Base-by-base conservation (phyloP, 2,888 invertebrate species). In the Anoplius nigerrimus region DNA sequence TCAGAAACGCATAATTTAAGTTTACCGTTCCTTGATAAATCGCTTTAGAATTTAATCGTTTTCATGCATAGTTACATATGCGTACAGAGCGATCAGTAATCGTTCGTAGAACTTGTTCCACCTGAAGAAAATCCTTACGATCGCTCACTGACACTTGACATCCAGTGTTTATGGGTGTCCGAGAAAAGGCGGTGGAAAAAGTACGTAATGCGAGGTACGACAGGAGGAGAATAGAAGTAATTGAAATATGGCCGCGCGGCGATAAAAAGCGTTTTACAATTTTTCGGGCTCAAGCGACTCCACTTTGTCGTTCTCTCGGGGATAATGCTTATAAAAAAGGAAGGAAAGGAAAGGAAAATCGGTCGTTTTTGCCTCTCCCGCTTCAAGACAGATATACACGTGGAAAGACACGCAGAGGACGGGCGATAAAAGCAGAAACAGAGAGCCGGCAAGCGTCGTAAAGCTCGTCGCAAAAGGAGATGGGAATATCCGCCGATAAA, bases 391-490 rank as follows among this genome's bases (percentile, higher is more conserved):
- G 72, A 78, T 77, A 62, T 68, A 72, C 57, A 56, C 22, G 60
- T 46, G 45, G 46, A 62, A 60, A 58, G 53, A 63, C 69, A 43
- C 51, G n/a, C 27, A 51, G 57, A 61, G 27, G 66, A 43, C 57
- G 43, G 54, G 66, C 67, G 78, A 77, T 77, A 77, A 75, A 74
- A 66, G 69, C 24, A 64, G 66, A 76, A 74, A 72, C 62, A 69
- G 68, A 70, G 54, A 67, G 16, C 34, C 34, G 24, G 62, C 46
- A 54, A 63, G 43, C 46, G 62, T 72, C 66, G 70, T 75, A 70
- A 77, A 78, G 56, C 68, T 66, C 52, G 56, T 56, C 15, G 58
- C 56, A 60, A 34, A 45, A 21, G 45, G 54, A 60, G 54, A 51
- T 6, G 42, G 51, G 62, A 53, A 66, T 66, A 65, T 72, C 53